Percentiles rank a stretch among this genome's conserved stretches.
These are phyloP conservation scores for Aeoliscus strigatus DNA, from an alignment of 2,797 vertebrate species.

Conservation along the genomic window DNA sequence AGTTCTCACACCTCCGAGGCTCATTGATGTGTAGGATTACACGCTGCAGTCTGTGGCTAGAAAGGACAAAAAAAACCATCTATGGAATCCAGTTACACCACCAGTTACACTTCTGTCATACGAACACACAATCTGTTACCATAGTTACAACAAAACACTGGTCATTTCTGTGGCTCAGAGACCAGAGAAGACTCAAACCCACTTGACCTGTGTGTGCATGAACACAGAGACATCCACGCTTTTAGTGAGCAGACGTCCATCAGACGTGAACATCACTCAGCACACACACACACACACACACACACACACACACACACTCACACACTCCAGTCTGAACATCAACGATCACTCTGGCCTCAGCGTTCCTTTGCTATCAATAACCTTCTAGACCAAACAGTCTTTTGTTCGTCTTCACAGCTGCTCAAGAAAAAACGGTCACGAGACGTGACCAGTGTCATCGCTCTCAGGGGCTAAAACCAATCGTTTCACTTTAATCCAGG, in stretches of 20 bases:
- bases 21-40: conserved; percentile 4
- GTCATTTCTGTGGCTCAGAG: conserved; percentile 16
- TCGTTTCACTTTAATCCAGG: no score
- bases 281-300: no score
- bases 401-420: conserved; percentile 34
- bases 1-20: conserved; percentile 11
- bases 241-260: conserved; percentile 14
- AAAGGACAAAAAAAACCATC: conserved; percentile 29
- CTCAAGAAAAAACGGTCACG: conserved; percentile 44
- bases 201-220: conserved; percentile 25
- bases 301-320: no score
- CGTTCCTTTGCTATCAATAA: conserved; percentile 32
- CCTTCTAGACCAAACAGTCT: conserved; percentile 38
- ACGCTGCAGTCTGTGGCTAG: conserved; percentile 11
- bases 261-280: conserved; percentile 12
- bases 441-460: conserved; percentile 30
- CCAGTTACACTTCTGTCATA: conserved; percentile 16
- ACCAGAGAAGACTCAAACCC: conserved; percentile 21
- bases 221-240: conserved; percentile 9
- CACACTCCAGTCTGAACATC: no score
- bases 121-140: conserved; percentile 8
- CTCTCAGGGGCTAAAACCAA: conserved; percentile 26
- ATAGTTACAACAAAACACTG: conserved; percentile 30
- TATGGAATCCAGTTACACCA: conserved; percentile 36
- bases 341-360: no score